Base-by-base conservation (phyloP, 2,113 vertebrate genomes). In the Plectropomus leopardus region DNA sequence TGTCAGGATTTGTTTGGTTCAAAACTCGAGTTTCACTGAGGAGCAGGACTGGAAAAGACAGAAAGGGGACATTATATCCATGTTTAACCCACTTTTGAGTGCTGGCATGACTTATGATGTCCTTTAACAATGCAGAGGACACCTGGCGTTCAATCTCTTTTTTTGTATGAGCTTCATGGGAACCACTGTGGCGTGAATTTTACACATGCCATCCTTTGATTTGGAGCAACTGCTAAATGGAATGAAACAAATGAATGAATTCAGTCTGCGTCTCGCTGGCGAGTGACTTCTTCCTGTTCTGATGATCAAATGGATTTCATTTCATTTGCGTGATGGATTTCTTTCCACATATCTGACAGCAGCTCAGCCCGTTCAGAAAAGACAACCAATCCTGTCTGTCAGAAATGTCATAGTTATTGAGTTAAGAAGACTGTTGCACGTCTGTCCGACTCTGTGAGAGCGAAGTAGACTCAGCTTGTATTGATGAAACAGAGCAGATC, bases 401-500 rank as follows among this genome's bases (percentile, higher is more conserved):
- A 80, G 50, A 65, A 64, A 84, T 16, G 9, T 65, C 30, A 53
- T 24, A 64, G 55, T 78, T 66, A 60, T 40, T 17, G 24, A 69
- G 42, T 64, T 6, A 45, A 61, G 66, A n/a, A 72, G 51, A 70
- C 28, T 7, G 73, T n/a, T 7, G 66, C 66, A 10, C 16, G n/a
- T n/a, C n/a, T n/a, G n/a, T n/a, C n/a, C n/a, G n/a, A n/a, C n/a
- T n/a, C n/a, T n/a, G n/a, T n/a, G n/a, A n/a, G n/a, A 72, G 79
- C 17, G 66, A 15, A 65, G 55, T 32, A 40, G 51, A 59, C 57
- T 54, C 65, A 30, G 57, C 63, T 51, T 47, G n/a, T 82, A 45
- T 76, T 82, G 72, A 87, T 82, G 45, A 80, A 86, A 80, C 47
- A 8, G 54, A 72, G 57, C 76, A n/a, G 58, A 76, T 83, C 74